These are phyloP conservation scores for Agrilus mali DNA, from an alignment of 2,888 invertebrate genomes.

Conservation along the genomic window DNA sequence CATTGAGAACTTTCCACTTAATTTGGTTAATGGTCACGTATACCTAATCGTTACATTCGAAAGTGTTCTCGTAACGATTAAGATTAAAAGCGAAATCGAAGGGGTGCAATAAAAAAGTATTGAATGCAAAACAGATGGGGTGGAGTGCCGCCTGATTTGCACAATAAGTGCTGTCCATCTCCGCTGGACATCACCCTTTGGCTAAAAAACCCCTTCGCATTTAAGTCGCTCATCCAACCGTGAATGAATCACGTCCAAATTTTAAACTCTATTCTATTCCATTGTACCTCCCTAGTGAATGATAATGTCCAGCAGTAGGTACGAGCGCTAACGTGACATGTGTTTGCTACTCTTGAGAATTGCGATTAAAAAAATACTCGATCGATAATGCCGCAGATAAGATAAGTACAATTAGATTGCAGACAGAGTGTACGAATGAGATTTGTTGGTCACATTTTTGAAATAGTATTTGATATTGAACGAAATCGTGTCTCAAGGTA, in stretches of 20 bases:
- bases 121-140: slow-evolving; percentile 8
- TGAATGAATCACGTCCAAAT: slow-evolving; percentile 17
- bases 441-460: too few relatives aligned
- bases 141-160: slow-evolving; percentile 10
- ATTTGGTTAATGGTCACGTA: too few relatives aligned
- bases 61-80: too few relatives aligned
- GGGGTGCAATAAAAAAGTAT: too few relatives aligned
- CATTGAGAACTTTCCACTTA: too few relatives aligned
- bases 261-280: slow-evolving; percentile 14
- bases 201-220: slow-evolving; percentile 6
- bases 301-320: slow-evolving; percentile 11
- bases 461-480: too few relatives aligned
- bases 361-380: slow-evolving; percentile 5
- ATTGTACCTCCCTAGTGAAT: slow-evolving; percentile 8
- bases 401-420: too few relatives aligned
- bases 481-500: too few relatives aligned
- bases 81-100: too few relatives aligned
- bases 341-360: slow-evolving; percentile 11
- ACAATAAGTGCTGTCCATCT: slow-evolving; percentile 14
- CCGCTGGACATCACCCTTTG: slow-evolving; percentile 14
- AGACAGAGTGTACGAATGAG: too few relatives aligned
- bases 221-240: slow-evolving; percentile 16
- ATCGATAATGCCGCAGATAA: too few relatives aligned
- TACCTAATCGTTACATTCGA: too few relatives aligned
- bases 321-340: slow-evolving; percentile 14